phyloP scores from a whole-genome alignment of 2,797 vertebrate species.

The Cynopterus sphinx region DNA sequence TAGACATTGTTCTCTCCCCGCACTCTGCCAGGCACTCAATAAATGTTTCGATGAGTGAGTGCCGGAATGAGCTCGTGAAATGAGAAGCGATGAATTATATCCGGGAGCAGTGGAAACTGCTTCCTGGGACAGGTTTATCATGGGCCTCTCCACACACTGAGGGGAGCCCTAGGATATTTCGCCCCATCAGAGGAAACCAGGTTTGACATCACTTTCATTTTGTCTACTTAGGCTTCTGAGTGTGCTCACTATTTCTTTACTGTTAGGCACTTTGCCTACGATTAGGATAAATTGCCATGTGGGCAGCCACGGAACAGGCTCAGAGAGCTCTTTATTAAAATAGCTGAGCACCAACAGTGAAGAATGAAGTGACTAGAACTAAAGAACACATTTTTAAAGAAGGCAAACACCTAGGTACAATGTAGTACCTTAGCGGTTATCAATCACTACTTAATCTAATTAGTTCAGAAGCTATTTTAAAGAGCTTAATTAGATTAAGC shows the following conservation, averaged over 20 bases:
- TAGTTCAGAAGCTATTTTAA: conserved; percentile 81
- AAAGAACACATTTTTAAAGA: conserved; percentile 39
- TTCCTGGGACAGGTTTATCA: not conserved
- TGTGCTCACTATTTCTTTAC: conserved; percentile 50
- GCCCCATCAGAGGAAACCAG: conserved; percentile 45
- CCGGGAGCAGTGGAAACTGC: not conserved
- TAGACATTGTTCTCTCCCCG: not conserved
- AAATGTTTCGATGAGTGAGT: not conserved
- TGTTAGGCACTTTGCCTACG: conserved; percentile 59
- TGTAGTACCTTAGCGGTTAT: conserved; percentile 74
- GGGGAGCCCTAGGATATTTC: not conserved
- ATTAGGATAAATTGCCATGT: conserved; percentile 69
- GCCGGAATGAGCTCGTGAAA: not conserved
- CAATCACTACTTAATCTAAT: conserved; percentile 81
- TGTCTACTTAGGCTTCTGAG: conserved; percentile 48
- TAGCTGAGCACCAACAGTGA: conserved; percentile 48
- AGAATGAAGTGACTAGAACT: conserved; percentile 56
- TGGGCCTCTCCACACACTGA: not conserved
- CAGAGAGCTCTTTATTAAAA: conserved; percentile 67
- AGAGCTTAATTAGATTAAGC: conserved; percentile 81
- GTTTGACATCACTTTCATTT: conserved; percentile 66
- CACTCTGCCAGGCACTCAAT: not conserved
- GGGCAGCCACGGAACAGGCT: conserved; percentile 45
- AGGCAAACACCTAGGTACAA: conserved; percentile 74
- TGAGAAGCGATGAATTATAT: not conserved